Evolutionary conservation across 2,888 invertebrate species (phyloP), one percentile per base, ranked within the genome.

Genomic region (Globia sparganii): DNA sequence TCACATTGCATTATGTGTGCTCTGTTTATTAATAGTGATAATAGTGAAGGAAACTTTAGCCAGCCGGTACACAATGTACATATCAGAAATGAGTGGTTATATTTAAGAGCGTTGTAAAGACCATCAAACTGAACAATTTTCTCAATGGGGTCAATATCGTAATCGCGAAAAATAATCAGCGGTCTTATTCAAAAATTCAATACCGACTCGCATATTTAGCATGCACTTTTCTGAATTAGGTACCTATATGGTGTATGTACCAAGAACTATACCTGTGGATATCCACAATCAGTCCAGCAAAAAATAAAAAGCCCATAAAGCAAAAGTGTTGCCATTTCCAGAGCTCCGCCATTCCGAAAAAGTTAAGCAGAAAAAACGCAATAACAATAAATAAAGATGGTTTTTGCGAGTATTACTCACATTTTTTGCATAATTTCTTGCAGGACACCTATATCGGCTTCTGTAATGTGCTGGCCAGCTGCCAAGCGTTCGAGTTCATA

Each of bases 401-500:
- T 84, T 84, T 80, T 75, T 82, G 61, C 37, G 31, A 72, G n/a
- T 59, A 72, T 84, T 49, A 81, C 58, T 81, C 86, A 72, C 0
- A 18, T 69, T 85, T 83, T 82, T 81, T 82, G 78, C 74, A 78
- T 78, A 82, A 82, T 66, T 77, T 78, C 78, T 82, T 75, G 73
- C 83, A 59, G 83, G 86, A 78, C 78, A 84, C 83, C 70, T 83
- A 70, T 72, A 75, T 77, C 75, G 62, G 61, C 43, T 46, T 70
- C 62, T 58, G 49, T 75, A 72, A 80, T 75, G 71, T 58, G 34
- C 75, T 87, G 88, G 88, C 81, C 61, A 28, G 49, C 13, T 21
- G 86, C 86, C 86, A 87, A 74, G 31, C 25, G 34, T 70, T 70
- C 70, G 18, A 66, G 53, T 71, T 49, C 76, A 81, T 84, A 80